Evolutionary conservation across 2,113 vertebrate genomes (phyloP), one percentile per base, ranked within the genome.

Genomic region (Coreoperca whiteheadi): DNA sequence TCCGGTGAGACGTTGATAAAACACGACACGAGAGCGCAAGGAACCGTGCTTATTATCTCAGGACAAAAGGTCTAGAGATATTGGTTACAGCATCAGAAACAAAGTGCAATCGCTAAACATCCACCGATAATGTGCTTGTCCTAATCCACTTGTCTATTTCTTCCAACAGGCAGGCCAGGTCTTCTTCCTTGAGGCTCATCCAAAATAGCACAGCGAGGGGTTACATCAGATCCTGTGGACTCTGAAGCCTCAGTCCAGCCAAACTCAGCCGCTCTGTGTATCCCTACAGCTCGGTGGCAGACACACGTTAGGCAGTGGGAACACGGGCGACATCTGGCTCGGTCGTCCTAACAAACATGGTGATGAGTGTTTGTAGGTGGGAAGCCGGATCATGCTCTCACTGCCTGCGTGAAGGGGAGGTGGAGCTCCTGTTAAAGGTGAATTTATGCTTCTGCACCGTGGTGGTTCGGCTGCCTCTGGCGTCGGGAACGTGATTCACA

Each of bases 221-320:
- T 79, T 50, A 69, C 74, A 61, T 86, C 89, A 88, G 61, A 65
- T 71, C 77, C 81, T 48, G 79, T 64, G 66, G 41, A 53, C 28
- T 61, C 56, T 25, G 71, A 28, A 74, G 6, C 67, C 59, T 74
- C 64, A 18, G 77, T 64, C 16, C 50, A 34, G 48, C 66, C 82
- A 25, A 8, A 20, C 32, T 56, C 74, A 57, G 76, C 75, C 43
- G 67, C 71, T 57, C 41, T 25, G 10, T 48, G 37, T 1, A 2
- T 54, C 34, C 15, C 15, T 23, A 34, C 74, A n/a, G 0, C 21
- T 37, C 30, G 25, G n/a, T 4, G 51, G 53, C 7, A 9, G 80
- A 63, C 59, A 7, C 1, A 10, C 4, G 34, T 37, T 15, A 34
- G 25, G 28, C 8, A 32, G 54, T 16, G 2, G n/a, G 25, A 8